Percentiles rank a stretch among this genome's conserved stretches.
Evolutionary conservation across 2,888 invertebrate genomes (phyloP).

Genomic region (Agrotis puta): DNA sequence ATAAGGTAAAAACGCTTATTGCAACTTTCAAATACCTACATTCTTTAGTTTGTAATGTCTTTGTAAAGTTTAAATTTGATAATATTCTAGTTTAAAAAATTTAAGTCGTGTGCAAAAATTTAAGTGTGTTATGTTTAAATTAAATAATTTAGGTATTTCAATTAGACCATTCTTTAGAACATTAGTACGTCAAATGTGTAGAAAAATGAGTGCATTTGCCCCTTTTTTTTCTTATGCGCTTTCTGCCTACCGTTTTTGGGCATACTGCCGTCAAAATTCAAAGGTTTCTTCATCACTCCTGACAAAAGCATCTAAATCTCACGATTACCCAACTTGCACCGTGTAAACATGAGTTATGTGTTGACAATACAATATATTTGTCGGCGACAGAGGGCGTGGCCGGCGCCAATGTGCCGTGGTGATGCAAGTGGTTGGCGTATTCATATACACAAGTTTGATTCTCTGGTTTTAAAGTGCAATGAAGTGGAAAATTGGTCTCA

Average conservation of each 20-base stretch:
- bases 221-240: too few species aligned
- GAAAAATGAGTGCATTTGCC: not conserved
- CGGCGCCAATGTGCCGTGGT: slow-evolving; percentile 16
- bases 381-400: slow-evolving; percentile 36
- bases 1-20: not conserved
- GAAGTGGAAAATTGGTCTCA: slow-evolving; percentile 21
- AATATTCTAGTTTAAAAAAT: not conserved
- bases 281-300: slow-evolving; percentile 4
- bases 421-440: slow-evolving; percentile 19
- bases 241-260: not conserved
- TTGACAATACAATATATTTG: slow-evolving; percentile 52
- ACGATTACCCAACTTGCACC: slow-evolving; percentile 20
- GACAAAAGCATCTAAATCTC: slow-evolving; percentile 24
- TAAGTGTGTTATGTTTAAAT: too few species aligned
- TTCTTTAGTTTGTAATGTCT: not conserved
- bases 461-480: slow-evolving; percentile 12
- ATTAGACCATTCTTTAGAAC: not conserved
- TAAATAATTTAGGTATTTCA: not conserved
- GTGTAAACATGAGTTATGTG: slow-evolving; percentile 47
- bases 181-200: not conserved
- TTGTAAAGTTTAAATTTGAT: not conserved
- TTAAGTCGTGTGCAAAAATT: too few species aligned
- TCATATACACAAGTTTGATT: slow-evolving; percentile 17
- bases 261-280: not conserved
- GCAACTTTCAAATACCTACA: not conserved